Base-by-base conservation (phyloP, 2,797 vertebrate genomes). In the Bovichtus diacanthus region DNA sequence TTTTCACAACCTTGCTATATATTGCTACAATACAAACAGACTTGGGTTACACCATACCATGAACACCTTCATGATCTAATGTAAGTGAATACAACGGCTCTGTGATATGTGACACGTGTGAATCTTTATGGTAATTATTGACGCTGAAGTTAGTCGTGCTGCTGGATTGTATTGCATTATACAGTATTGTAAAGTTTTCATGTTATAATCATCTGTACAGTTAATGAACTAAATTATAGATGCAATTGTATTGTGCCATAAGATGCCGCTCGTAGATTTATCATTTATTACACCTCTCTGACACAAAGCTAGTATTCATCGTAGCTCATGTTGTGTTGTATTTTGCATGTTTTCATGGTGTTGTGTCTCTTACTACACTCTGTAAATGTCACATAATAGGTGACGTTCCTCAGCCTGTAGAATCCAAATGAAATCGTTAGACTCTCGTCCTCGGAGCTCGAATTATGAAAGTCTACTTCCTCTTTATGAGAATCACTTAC, bases 401-500 rank as follows among this genome's bases (percentile, higher is more conserved):
- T 36, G 19, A 49, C 64, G 15, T 50, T 29, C 51, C 27, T 55
- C 11, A 68, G 23, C 39, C 41, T 44, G 46, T 63, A 31, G 15
- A 38, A 55, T 76, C 43, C 15, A 70, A 63, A 58, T 66, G 0
- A 53, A 65, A 62, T 69, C 46, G 65, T 82, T 70, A 44, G 19
- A 65, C 36, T 56, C 19, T 11, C 60, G 34, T 44, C 16, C 23
- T 38, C n/a, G 12, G 34, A 68, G 60, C 73, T 61, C 1, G 1
- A 47, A 19, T 25, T 36, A 49, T 77, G 10, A 61, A 76, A 59
- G 64, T 51, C 72, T 71, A 67, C 77, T 58, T 49, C 12, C 7
- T 67, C 18, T 73, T 66, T 25, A 75, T 8, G 18, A 43, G 60
- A 78, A 73, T 63, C 61, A 70, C 41, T 76, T 54, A 61, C 0